These are phyloP conservation scores for Ormia ochracea DNA, from an alignment of 2,888 invertebrate species.

Conservation along the genomic window DNA sequence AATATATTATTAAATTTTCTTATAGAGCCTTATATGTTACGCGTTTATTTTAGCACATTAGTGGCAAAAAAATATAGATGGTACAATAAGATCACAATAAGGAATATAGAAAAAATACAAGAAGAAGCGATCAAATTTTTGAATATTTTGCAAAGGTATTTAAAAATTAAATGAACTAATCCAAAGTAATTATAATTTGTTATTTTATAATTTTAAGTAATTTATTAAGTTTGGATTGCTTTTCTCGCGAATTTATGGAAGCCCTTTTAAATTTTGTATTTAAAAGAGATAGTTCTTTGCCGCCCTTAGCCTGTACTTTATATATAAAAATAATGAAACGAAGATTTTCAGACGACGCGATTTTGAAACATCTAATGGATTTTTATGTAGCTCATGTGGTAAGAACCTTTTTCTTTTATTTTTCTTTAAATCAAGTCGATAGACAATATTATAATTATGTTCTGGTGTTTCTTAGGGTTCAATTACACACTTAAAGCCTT, in stretches of 20 bases:
- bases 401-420: neutral
- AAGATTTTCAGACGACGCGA: constrained; percentile 39
- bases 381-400: constrained; percentile 52
- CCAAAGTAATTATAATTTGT: neutral
- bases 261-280: constrained; percentile 43
- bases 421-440: neutral
- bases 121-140: constrained; percentile 51
- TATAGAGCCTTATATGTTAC: constrained; percentile 33
- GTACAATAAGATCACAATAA: constrained; percentile 1
- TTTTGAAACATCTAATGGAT: constrained; percentile 59
- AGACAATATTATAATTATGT: neutral
- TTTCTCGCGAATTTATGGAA: constrained; percentile 57
- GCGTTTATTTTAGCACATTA: constrained; percentile 38
- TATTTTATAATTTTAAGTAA: constrained; percentile 47
- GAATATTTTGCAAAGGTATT: constrained; percentile 55
- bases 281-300: neutral
- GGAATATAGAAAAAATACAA: constrained; percentile 34
- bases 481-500: constrained; percentile 3
- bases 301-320: constrained; percentile 45
- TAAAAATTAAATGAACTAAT: neutral
- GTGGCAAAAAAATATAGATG: constrained; percentile 27
- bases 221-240: constrained; percentile 57
- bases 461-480: constrained; percentile 11
- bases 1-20: constrained; percentile 40
- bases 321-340: constrained; percentile 59